These are phyloP conservation scores for Platichthys stellatus DNA, from an alignment of 2,113 vertebrate species.

Conservation along the genomic window DNA sequence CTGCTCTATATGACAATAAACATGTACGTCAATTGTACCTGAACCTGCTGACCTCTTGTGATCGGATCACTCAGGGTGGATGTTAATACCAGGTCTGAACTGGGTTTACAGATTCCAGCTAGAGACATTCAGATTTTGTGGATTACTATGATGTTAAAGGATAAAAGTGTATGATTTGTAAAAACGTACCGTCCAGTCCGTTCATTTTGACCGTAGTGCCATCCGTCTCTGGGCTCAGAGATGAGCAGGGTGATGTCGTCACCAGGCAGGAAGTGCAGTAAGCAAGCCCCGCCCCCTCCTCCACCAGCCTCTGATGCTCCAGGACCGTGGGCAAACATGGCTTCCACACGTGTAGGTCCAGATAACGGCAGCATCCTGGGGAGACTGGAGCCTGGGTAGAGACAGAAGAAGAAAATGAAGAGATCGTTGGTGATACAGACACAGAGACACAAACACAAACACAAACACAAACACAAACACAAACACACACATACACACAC, in stretches of 20 bases:
- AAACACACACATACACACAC: neutral
- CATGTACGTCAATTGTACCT: no score
- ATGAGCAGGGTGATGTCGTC: conserved; percentile 85
- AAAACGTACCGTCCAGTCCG: conserved; percentile 81
- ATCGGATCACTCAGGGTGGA: no score
- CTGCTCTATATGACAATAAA: no score
- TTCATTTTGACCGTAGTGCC: conserved; percentile 89
- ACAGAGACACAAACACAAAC: neutral
- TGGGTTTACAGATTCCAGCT: no score
- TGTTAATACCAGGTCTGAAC: no score
- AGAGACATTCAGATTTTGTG: no score
- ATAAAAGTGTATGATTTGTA: neutral
- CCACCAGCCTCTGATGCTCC: conserved; percentile 48
- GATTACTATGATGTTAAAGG: neutral
- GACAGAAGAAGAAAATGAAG: neutral
- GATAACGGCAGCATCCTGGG: conserved; percentile 81
- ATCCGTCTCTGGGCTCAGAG: conserved; percentile 86
- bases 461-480: neutral
- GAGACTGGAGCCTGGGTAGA: conserved; percentile 79
- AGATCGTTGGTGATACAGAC: neutral
- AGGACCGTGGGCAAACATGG: conserved; percentile 80
- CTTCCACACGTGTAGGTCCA: conserved; percentile 71
- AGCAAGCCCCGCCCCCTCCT: conserved; percentile 72
- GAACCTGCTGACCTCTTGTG: no score
- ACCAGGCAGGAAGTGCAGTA: conserved; percentile 84